phyloP scores from a whole-genome alignment of 1,140 invertebrate genomes.

The Planococcus citri region DNA sequence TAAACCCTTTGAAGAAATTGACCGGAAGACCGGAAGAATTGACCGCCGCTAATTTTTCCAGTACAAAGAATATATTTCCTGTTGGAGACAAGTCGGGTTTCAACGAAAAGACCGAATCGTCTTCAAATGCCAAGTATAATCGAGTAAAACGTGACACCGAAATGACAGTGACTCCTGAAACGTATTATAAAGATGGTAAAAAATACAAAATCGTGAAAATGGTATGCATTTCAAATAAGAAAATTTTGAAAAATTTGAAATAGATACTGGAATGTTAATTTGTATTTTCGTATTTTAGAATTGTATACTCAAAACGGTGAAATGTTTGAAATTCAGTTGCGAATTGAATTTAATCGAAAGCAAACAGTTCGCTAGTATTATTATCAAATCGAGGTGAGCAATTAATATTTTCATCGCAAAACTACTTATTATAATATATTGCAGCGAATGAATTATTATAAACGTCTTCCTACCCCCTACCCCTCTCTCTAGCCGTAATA shows the following conservation, averaged over 20 bases:
- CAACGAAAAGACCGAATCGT: not conserved
- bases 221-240: conserved; percentile 37
- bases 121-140: not conserved
- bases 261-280: no score
- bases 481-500: no score
- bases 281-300: no score
- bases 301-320: conserved; percentile 62
- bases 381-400: conserved; percentile 52
- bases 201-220: conserved; percentile 59
- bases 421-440: not conserved
- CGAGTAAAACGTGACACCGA: not conserved
- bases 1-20: conserved; percentile 59
- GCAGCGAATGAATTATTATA: no score
- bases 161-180: conserved; percentile 55
- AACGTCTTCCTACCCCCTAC: no score
- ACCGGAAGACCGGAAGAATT: not conserved
- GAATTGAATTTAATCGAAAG: conserved; percentile 59
- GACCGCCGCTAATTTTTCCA: not conserved
- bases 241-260: no score
- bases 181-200: conserved; percentile 54
- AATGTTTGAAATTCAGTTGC: conserved; percentile 75
- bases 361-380: conserved; percentile 61
- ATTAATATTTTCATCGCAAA: not conserved
- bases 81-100: not conserved
- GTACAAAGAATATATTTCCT: not conserved